Percentiles rank a stretch among this genome's conserved stretches.
Conservation (phyloP, 2,797 vertebrate species). For the Tiaroga cobitis region DNA sequence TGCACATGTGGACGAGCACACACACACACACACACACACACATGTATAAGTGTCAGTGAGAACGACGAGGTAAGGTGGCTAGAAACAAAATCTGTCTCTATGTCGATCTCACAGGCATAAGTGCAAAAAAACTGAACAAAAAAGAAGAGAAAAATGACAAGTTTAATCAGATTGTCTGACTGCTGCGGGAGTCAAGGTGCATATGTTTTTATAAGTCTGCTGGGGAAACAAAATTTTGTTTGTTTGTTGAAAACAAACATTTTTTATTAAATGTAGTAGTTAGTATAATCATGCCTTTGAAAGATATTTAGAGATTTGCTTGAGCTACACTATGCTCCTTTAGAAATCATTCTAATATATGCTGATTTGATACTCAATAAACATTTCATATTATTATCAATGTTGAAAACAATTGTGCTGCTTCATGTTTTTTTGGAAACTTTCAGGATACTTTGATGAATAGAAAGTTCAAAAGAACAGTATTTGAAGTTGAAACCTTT, state of each 20-base stretch:
- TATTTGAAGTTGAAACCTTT: neutral
- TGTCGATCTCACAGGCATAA: slow-evolving; percentile 59
- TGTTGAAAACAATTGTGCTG: neutral
- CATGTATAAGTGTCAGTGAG: slow-evolving; percentile 36
- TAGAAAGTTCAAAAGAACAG: neutral
- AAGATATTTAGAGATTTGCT: neutral
- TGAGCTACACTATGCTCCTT: neutral
- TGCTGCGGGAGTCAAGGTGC: neutral
- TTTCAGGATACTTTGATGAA: neutral
- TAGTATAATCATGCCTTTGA: neutral
- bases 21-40: slow-evolving; percentile 27
- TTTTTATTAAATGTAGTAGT: neutral
- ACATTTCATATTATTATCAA: neutral
- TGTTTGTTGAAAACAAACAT: neutral
- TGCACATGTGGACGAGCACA: slow-evolving; percentile 39
- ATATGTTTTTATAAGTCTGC: neutral
- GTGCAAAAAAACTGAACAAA: slow-evolving; percentile 46
- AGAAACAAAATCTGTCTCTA: slow-evolving; percentile 40
- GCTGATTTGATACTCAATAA: neutral
- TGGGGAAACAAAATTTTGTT: neutral
- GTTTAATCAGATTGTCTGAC: neutral
- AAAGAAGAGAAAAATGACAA: neutral
- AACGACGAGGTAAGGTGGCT: slow-evolving; percentile 20
- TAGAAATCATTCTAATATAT: neutral
- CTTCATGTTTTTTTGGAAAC: neutral